Base-by-base conservation (phyloP, 2,888 invertebrate genomes). In the Arenicola marina region DNA sequence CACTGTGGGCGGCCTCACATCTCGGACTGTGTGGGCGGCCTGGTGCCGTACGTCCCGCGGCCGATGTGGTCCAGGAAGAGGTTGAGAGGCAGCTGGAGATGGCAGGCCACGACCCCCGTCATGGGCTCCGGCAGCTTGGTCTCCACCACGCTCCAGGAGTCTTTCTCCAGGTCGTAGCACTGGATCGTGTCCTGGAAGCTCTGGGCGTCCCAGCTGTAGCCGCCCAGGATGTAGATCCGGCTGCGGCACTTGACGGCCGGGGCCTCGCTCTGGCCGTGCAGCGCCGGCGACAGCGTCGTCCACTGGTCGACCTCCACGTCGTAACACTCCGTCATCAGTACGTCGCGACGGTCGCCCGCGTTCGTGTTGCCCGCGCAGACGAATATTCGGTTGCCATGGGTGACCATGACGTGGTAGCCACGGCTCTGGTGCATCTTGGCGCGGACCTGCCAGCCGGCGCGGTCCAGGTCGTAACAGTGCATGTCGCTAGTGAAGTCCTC, bases 401-500 rank as follows among this genome's bases (percentile, higher is more conserved):
- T 51, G 4, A 71, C 65, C 72, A 72, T 71, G 26, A 67, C 70
- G 28, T 72, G 72, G 62, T 72, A 72, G 26, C 72, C 72, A n/a
- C 72, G 63, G n/a, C 65, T 62, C 48, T 71, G 70, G 53, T 68
- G 70, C 65, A 72, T 67, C 1, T 63, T 62, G 11, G 60, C 55
- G 56, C 63, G 54, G 21, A 63, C 26, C 64, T 62, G 60, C 72
- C 72, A 72, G 31, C 64, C 69, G 43, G 65, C 60, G 0, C 63
- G 48, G n/a, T 62, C 59, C 2, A 65, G 48, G 56, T 72, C 70
- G 48, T 69, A 72, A 54, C 67, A 68, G 46, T 67, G 68, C 26
- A 71, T 63, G 38, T 72, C 70, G 46, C 67, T 66, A 2, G 72
- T 72, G 60, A 72, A 72, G 54, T 72, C 70, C 51, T 72, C 72